Conservation (phyloP, 2,888 invertebrate genomes). For the Phrixothrix hirtus region DNA sequence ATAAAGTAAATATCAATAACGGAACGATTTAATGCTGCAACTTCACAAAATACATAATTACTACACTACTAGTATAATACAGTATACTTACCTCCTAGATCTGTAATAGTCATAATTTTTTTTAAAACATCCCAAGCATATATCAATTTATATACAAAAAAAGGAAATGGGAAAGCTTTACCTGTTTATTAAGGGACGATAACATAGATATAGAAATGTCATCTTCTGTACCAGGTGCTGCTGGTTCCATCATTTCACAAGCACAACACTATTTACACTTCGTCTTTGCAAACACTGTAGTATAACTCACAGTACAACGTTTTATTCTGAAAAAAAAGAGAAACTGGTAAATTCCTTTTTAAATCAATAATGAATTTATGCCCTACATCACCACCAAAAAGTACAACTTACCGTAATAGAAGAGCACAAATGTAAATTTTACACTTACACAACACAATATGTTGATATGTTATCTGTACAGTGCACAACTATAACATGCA, state of each 20-base stretch:
- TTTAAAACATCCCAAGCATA: neutral
- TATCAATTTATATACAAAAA: no score
- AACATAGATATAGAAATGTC: conserved; percentile 22
- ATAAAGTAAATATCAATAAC: neutral
- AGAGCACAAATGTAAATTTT: neutral
- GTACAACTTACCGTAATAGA: neutral
- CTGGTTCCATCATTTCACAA: conserved; percentile 37
- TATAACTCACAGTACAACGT: neutral
- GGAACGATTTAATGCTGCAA: neutral
- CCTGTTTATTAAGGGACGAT: conserved; percentile 35
- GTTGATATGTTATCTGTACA: no score
- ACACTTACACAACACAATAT: neutral
- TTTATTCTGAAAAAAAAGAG: neutral
- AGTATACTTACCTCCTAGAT: conserved; percentile 21
- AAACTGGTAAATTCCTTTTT: neutral
- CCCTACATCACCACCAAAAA: neutral
- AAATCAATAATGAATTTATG: neutral
- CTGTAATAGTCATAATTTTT: no score
- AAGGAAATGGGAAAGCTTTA: conserved; percentile 34
- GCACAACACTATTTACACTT: conserved; percentile 27
- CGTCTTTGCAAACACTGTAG: conserved; percentile 14
- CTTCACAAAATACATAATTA: neutral
- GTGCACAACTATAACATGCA: no score
- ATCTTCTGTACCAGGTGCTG: conserved; percentile 40
- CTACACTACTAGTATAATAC: conserved; percentile 3